These are phyloP conservation scores for Danionella cerebrum DNA, from an alignment of 2,113 vertebrate genomes.

Conservation along the genomic window DNA sequence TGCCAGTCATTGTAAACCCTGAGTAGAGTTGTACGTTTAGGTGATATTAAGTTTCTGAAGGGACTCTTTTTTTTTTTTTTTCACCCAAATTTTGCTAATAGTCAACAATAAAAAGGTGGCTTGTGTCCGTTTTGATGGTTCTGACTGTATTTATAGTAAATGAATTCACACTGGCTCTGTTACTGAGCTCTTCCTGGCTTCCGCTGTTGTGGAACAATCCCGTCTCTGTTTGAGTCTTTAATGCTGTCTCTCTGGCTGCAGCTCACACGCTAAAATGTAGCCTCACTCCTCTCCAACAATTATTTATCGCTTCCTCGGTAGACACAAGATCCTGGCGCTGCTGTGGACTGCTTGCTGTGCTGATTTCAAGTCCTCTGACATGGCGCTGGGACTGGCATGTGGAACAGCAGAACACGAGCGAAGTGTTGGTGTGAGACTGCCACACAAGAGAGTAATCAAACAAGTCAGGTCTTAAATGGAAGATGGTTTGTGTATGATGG, in stretches of 20 bases:
- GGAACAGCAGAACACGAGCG: neutral
- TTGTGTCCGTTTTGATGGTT: neutral
- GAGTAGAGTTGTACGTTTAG: neutral
- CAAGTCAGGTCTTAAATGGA: neutral
- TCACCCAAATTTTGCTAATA: neutral
- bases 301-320: slow-evolving; percentile 1
- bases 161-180: neutral
- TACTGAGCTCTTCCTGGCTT: slow-evolving; percentile 11
- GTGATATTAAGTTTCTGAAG: neutral
- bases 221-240: slow-evolving; percentile 14
- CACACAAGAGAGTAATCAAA: neutral
- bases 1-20: no score
- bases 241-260: neutral
- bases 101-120: neutral
- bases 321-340: neutral
- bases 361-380: neutral
- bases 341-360: neutral
- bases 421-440: neutral
- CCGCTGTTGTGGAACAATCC: slow-evolving; percentile 18
- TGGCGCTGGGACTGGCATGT: neutral
- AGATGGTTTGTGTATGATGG: neutral
- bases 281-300: neutral
- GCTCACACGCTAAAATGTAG: slow-evolving; percentile 4
- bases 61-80: neutral
- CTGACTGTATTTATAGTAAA: slow-evolving; percentile 20